Conservation (phyloP, 1,140 invertebrate genomes). For the Achatina immaculata region DNA sequence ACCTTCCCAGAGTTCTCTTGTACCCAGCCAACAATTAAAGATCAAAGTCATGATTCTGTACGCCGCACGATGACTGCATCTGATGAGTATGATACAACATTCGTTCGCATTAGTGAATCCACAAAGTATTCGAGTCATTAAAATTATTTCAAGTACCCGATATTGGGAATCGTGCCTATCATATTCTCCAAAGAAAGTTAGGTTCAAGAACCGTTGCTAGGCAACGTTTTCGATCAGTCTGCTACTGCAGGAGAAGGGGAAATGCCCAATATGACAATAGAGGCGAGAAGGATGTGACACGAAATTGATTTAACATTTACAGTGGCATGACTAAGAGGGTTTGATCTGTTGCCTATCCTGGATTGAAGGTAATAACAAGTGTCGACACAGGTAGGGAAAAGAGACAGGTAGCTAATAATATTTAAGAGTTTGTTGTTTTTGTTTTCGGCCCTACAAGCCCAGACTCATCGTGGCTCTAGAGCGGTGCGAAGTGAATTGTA, state of each 20-base stretch:
- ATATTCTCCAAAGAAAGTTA: not conserved
- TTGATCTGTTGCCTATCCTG: not conserved
- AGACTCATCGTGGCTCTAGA: no score
- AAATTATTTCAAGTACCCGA: not conserved
- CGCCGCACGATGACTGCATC: no score
- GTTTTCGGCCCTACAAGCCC: no score
- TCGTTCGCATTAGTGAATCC: no score
- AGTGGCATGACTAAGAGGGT: slow-evolving; percentile 1
- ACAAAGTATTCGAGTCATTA: not conserved
- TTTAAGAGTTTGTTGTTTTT: not conserved
- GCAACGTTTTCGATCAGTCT: slow-evolving; percentile 1
- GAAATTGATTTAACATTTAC: slow-evolving; percentile 12
- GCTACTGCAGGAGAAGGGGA: not conserved
- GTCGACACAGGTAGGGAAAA: not conserved
- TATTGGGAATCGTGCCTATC: not conserved
- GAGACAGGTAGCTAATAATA: not conserved
- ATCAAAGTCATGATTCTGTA: no score
- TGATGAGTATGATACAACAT: no score
- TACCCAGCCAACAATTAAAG: no score
- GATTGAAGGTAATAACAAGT: not conserved
- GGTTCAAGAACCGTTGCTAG: not conserved
- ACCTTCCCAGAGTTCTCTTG: no score
- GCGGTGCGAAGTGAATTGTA: no score
- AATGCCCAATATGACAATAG: not conserved
- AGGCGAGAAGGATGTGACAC: slow-evolving; percentile 2